A percentile compares a stretch with the other conserved stretches of the same genome.
Conservation (phyloP, 1,140 invertebrate species). For the Dendroctonus valens region DNA sequence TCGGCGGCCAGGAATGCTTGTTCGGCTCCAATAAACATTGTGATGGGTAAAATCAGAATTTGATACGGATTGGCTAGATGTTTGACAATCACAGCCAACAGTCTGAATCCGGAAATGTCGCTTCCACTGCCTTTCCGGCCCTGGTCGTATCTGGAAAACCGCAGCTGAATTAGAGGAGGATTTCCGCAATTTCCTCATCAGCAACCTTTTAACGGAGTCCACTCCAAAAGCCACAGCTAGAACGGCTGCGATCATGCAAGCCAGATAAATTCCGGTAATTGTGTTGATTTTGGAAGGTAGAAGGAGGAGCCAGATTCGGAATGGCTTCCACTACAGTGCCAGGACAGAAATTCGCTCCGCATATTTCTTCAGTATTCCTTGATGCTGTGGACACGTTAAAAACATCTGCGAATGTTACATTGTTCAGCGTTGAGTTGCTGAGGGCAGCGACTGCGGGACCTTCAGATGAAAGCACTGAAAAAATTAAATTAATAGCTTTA, state of each 20-base stretch:
- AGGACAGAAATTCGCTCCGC: constrained; percentile 76
- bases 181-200: constrained; percentile 2
- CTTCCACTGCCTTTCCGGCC: constrained; percentile 50
- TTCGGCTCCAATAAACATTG: constrained; percentile 90
- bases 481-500: constrained; percentile 16
- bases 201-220: constrained; percentile 74
- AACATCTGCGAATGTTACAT: constrained; percentile 22
- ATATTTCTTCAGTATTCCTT: constrained; percentile 52
- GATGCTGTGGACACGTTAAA: neutral
- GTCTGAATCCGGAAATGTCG: constrained; percentile 57
- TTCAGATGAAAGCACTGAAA: constrained; percentile 52
- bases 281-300: constrained; percentile 69
- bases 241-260: constrained; percentile 72
- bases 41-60: constrained; percentile 85
- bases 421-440: constrained; percentile 15
- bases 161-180: neutral
- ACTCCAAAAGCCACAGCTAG: constrained; percentile 78
- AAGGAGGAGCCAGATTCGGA: constrained; percentile 67
- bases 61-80: constrained; percentile 76
- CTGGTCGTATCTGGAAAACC: constrained; percentile 52
- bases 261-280: constrained; percentile 80
- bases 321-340: constrained; percentile 50
- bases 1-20: constrained; percentile 90
- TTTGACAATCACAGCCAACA: constrained; percentile 76
- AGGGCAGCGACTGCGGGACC: constrained; percentile 34